Evolutionary conservation across 2,797 vertebrate species (phyloP).

Genomic region (Enteromius radiatus): DNA sequence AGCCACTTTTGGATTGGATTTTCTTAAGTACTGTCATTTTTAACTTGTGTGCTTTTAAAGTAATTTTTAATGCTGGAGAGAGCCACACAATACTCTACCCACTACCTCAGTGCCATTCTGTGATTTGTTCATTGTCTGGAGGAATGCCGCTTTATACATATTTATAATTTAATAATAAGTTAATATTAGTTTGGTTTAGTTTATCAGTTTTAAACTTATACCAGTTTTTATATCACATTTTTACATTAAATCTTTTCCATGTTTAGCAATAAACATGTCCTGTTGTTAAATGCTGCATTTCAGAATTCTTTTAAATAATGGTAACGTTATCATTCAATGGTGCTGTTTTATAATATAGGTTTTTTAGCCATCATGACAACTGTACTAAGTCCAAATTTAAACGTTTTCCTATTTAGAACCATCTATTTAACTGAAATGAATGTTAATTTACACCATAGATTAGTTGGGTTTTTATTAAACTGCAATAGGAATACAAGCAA

Average conservation of each 20-base stretch:
- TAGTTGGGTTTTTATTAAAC: background rate
- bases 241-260: background rate
- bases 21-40: conserved; percentile 53
- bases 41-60: conserved; percentile 32
- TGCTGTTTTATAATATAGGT: conserved; percentile 35
- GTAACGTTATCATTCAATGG: background rate
- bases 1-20: conserved; percentile 55
- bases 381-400: background rate
- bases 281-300: conserved; percentile 6
- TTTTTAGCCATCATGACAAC: background rate
- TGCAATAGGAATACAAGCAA: background rate
- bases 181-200: conserved; percentile 33
- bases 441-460: background rate
- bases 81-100: conserved; percentile 46
- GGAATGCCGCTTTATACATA: conserved; percentile 62
- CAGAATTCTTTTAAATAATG: background rate
- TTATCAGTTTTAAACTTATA: conserved; percentile 18
- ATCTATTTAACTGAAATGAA: background rate
- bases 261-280: background rate
- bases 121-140: conserved; percentile 58
- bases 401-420: background rate
- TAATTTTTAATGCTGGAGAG: conserved; percentile 46
- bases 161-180: conserved; percentile 64
- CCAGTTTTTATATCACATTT: background rate
- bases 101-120: conserved; percentile 73